Base-by-base conservation (phyloP, 2,888 invertebrate genomes). In the Cosmopolites sordidus region DNA sequence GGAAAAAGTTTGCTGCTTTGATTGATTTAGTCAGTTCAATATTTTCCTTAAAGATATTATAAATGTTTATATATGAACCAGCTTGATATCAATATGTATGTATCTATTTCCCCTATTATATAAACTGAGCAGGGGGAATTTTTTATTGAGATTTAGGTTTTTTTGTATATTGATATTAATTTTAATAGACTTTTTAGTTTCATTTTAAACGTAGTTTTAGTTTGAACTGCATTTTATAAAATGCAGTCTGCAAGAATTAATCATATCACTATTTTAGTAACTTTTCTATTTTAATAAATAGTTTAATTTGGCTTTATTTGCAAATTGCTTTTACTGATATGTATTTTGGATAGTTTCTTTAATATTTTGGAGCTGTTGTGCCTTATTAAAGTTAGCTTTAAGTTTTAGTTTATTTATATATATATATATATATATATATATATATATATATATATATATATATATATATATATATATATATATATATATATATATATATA, bases 231-330 rank as follows among this genome's bases (percentile, higher is more conserved):
- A 38, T 29, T 4, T 15, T 16, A n/a, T n/a, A 16, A 8, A 2
- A 5, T 63, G 49, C 64, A 66, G 69, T 64, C 60, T 62, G 68
- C 71, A 70, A 70, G 71, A 70, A 70, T 69, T 69, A 66, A 70
- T 69, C 70, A 71, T 70, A 70, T 70, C 69, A 70, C 69, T 69
- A 67, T 58, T 61, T 51, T 57, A 62, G 22, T 22, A 22, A 22
- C 22, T 5, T 22, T 3, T 22, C 22, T 22, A 22, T 65, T 66
- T 58, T 22, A 22, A 22, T 22, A 8, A 5, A 5, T 56, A 46
- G 54, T 59, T 55, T 58, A 59, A 51, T 58, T 56, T 59, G 52
- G 47, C 33, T 44, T 56, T 59, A 41, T 33, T 52, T 51, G 55
- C 54, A 42, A 43, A 45, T 57, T 40, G 42, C 42, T 44, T 53